Percentiles rank a stretch among this genome's conserved stretches.
Evolutionary conservation across 2,888 invertebrate genomes (phyloP).

Genomic region (Poecilobothrus nobilitatus): DNA sequence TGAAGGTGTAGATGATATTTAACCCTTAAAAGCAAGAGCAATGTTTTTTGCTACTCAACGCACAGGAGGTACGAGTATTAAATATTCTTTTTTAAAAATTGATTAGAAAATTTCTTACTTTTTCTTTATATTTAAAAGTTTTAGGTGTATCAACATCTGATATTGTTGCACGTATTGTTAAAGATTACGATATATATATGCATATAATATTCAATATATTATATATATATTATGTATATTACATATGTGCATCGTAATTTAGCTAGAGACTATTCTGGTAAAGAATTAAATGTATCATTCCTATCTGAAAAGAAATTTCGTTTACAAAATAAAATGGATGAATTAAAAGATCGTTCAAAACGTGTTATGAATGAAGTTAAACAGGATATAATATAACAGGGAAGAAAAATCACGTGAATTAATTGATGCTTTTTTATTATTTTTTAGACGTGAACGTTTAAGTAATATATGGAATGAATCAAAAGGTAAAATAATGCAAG

Average conservation of each 20-base stretch:
- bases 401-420: conserved; percentile 95
- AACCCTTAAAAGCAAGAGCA: conserved; percentile 82
- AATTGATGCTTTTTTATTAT: conserved; percentile 83
- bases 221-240: too few species aligned
- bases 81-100: too few species aligned
- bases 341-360: conserved; percentile 84
- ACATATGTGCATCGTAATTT: conserved; percentile 93
- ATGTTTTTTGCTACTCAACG: conserved; percentile 96
- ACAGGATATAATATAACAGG: conserved; percentile 91
- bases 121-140: not conserved
- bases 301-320: conserved; percentile 93
- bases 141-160: conserved; percentile 97
- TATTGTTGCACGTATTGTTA: conserved; percentile 92
- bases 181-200: conserved; percentile 97
- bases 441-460: conserved; percentile 81
- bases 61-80: conserved; percentile 78
- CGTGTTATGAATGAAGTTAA: conserved; percentile 80
- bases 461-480: conserved; percentile 84
- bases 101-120: not conserved
- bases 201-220: too few species aligned
- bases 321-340: conserved; percentile 91
- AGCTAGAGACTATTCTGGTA: conserved; percentile 92
- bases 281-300: conserved; percentile 95
- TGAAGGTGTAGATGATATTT: conserved; percentile 78
- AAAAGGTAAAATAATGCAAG: conserved; percentile 78